Evolutionary conservation across 1,140 invertebrate species (phyloP).

Genomic region (Galleria mellonella): DNA sequence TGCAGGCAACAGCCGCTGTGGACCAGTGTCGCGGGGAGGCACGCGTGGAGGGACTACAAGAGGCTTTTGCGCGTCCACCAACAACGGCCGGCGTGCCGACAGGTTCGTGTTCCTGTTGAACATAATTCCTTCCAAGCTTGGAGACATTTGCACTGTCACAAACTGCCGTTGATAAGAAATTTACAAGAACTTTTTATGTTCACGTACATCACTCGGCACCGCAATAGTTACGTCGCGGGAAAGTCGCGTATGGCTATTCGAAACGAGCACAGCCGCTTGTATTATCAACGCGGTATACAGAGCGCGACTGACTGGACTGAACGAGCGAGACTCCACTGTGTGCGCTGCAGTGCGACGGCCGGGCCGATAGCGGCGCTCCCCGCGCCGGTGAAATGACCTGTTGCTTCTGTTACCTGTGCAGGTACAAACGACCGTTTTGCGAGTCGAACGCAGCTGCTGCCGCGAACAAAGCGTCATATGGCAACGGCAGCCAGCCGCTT

Average conservation of each 20-base stretch:
- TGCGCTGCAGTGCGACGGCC: constrained; percentile 15
- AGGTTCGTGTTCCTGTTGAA: constrained; percentile 69
- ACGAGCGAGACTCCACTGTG: constrained; percentile 1
- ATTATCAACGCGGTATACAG: constrained; percentile 18
- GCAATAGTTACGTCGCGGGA: constrained; percentile 42
- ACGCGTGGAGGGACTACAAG: constrained; percentile 56
- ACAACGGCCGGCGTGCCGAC: constrained; percentile 62
- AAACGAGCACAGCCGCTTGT: constrained; percentile 17
- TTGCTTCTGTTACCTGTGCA: constrained; percentile 67
- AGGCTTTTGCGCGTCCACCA: constrained; percentile 64
- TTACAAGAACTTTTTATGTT: constrained; percentile 43
- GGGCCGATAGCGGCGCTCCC: constrained; percentile 34
- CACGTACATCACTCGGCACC: constrained; percentile 57
- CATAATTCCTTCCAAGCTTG: constrained; percentile 67
- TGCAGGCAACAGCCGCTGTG: constrained; percentile 42
- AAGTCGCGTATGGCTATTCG: constrained; percentile 33
- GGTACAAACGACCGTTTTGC: constrained; percentile 53
- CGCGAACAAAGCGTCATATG: constrained; percentile 52
- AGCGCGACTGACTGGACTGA: constrained; percentile 18
- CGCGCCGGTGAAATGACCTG: constrained; percentile 59
- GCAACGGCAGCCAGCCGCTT: constrained; percentile 28
- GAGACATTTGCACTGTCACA: constrained; percentile 69
- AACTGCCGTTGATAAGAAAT: constrained; percentile 22
- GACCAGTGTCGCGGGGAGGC: constrained; percentile 55
- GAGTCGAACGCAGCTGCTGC: constrained; percentile 50